phyloP scores from a whole-genome alignment of 2,888 invertebrate genomes.

The Polia nebulosa region DNA sequence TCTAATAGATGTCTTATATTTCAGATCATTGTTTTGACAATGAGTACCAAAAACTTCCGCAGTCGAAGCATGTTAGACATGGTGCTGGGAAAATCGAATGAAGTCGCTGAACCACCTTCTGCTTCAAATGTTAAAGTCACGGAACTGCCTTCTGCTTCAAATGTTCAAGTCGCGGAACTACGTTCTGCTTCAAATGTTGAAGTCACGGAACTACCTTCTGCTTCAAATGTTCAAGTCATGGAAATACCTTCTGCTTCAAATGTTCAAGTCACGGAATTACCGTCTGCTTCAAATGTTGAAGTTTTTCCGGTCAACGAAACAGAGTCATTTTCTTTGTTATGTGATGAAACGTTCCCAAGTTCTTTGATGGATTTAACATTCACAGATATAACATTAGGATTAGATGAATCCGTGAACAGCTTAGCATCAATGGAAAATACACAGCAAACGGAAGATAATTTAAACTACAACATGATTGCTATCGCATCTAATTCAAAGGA shows the following conservation, averaged over 20 bases:
- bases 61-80: not conserved
- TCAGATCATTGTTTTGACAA: constrained; percentile 31
- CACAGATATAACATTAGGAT: constrained; percentile 25
- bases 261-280: constrained; percentile 1
- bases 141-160: too few relatives aligned
- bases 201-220: too few relatives aligned
- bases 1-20: constrained; percentile 16
- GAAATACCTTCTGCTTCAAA: too few relatives aligned
- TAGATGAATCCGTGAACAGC: constrained; percentile 11
- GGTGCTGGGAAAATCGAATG: constrained; percentile 18
- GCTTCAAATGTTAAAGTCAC: too few relatives aligned
- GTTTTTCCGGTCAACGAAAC: constrained; percentile 11
- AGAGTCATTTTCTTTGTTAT: constrained; percentile 10
- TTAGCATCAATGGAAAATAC: constrained; percentile 10
- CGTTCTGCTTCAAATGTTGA: too few relatives aligned
- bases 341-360: constrained; percentile 32
- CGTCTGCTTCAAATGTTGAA: constrained; percentile 3
- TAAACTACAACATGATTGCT: too few relatives aligned
- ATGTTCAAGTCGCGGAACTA: too few relatives aligned
- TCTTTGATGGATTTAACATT: constrained; percentile 29
- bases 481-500: not conserved
- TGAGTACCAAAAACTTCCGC: constrained; percentile 22
- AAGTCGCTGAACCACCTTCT: not conserved
- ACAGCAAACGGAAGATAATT: not conserved
- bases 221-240: too few relatives aligned